These are phyloP conservation scores for Solea solea DNA, from an alignment of 2,113 vertebrate genomes.

Conservation along the genomic window DNA sequence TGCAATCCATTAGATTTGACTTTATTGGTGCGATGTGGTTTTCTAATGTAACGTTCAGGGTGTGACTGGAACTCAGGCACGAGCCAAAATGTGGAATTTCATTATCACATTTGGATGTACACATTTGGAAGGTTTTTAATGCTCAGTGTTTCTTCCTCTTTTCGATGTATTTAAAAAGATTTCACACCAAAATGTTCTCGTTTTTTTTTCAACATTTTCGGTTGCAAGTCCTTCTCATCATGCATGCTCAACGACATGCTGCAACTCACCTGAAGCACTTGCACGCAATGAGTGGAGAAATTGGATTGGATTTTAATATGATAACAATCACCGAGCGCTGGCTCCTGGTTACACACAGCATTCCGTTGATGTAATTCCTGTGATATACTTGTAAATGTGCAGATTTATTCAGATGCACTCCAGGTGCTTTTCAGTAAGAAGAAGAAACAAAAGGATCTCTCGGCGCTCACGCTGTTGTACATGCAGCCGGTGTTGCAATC, in stretches of 20 bases:
- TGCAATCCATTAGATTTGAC: constrained; percentile 68
- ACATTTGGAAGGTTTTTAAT: constrained; percentile 31
- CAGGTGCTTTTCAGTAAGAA: constrained; percentile 22
- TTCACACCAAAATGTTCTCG: constrained; percentile 15
- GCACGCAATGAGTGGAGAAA: constrained; percentile 40
- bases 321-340: constrained; percentile 41
- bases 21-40: constrained; percentile 68
- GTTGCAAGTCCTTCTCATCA: too few species aligned
- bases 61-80: constrained; percentile 50
- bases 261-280: constrained; percentile 40
- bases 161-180: constrained; percentile 50
- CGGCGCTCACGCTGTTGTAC: constrained; percentile 4
- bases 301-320: constrained; percentile 49
- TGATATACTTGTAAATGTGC: constrained; percentile 1
- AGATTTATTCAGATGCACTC: neutral
- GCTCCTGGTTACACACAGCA: constrained; percentile 14
- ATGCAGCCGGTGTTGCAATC: neutral
- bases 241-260: constrained; percentile 28
- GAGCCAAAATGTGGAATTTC: constrained; percentile 57
- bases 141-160: constrained; percentile 24
- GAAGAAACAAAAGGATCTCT: constrained; percentile 1
- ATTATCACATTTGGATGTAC: constrained; percentile 59
- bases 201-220: constrained; percentile 33
- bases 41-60: constrained; percentile 46
- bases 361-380: constrained; percentile 32